Percentiles rank a stretch among this genome's conserved stretches.
These are phyloP conservation scores for Papilio gigon DNA, from an alignment of 2,888 invertebrate genomes.

Conservation along the genomic window DNA sequence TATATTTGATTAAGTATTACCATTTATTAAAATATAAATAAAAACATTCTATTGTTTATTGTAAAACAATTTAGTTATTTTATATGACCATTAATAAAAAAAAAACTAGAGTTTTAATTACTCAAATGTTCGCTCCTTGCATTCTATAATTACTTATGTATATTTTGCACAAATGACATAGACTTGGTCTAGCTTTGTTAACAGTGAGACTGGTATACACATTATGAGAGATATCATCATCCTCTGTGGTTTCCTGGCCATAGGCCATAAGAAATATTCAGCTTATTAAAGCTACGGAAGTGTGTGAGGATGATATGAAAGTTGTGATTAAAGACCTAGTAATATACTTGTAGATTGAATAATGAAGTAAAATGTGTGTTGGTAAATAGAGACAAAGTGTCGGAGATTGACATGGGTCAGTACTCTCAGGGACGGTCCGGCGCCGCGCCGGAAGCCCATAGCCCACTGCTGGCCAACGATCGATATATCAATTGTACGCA, in stretches of 20 bases:
- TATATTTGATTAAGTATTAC: conserved; percentile 24
- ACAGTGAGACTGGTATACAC: no score
- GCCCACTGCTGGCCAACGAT: conserved; percentile 52
- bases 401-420: conserved; percentile 58
- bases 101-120: no score
- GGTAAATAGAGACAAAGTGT: conserved; percentile 19
- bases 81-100: no score
- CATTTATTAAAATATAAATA: neutral
- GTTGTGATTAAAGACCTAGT: neutral
- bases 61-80: neutral
- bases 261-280: no score
- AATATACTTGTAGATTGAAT: neutral
- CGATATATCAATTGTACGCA: conserved; percentile 61
- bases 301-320: no score
- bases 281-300: no score
- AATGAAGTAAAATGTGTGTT: neutral
- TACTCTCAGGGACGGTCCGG: conserved; percentile 44
- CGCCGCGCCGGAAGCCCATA: conserved; percentile 45
- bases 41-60: neutral
- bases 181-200: no score
- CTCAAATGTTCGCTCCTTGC: no score
- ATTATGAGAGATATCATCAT: no score
- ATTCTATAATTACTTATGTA: no score
- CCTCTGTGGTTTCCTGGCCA: no score
- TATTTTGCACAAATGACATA: no score